A percentile compares a stretch with the other conserved stretches of the same genome.
Evolutionary conservation across 2,797 vertebrate species (phyloP).

Genomic region (Erpetoichthys calabaricus): DNA sequence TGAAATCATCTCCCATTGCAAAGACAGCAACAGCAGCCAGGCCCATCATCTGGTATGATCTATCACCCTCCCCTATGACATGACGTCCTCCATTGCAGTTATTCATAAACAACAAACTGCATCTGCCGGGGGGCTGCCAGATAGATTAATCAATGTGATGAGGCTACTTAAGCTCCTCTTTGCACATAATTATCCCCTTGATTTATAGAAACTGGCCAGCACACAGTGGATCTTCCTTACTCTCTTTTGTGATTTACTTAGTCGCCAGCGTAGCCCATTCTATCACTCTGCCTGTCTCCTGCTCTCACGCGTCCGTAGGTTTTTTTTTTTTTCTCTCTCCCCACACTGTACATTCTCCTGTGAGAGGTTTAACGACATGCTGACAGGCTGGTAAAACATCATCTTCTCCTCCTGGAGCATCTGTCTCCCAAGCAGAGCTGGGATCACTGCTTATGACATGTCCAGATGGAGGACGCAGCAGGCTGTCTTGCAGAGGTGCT

Average conservation of each 20-base stretch:
- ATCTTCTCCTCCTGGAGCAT: slow-evolving; percentile 9
- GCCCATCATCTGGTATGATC: slow-evolving; percentile 9
- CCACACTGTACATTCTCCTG: slow-evolving; percentile 29
- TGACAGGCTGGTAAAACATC: slow-evolving; percentile 25
- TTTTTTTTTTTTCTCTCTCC: slow-evolving; percentile 23
- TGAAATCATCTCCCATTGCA: background rate
- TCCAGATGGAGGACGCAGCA: slow-evolving; percentile 27
- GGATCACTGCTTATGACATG: slow-evolving; percentile 17
- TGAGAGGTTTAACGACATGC: slow-evolving; percentile 34
- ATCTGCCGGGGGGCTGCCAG: slow-evolving; percentile 19
- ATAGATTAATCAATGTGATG: slow-evolving; percentile 58
- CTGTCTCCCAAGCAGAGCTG: slow-evolving; percentile 24
- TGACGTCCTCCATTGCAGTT: slow-evolving; percentile 24
- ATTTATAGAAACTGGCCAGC: slow-evolving; percentile 50
- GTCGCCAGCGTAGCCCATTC: slow-evolving; percentile 29
- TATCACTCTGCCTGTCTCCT: slow-evolving; percentile 27
- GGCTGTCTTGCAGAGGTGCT: background rate
- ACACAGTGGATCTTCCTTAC: slow-evolving; percentile 39
- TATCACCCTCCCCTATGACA: slow-evolving; percentile 17
- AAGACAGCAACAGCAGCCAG: slow-evolving; percentile 4
- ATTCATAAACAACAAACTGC: slow-evolving; percentile 33
- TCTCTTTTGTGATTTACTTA: slow-evolving; percentile 45
- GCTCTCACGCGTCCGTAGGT: slow-evolving; percentile 17
- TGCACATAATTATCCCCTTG: slow-evolving; percentile 52
- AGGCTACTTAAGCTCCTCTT: slow-evolving; percentile 56